Evolutionary conservation across 1,140 invertebrate genomes (phyloP), one percentile per base, ranked within the genome.

Genomic region (Drosophila pseudoobscura): DNA sequence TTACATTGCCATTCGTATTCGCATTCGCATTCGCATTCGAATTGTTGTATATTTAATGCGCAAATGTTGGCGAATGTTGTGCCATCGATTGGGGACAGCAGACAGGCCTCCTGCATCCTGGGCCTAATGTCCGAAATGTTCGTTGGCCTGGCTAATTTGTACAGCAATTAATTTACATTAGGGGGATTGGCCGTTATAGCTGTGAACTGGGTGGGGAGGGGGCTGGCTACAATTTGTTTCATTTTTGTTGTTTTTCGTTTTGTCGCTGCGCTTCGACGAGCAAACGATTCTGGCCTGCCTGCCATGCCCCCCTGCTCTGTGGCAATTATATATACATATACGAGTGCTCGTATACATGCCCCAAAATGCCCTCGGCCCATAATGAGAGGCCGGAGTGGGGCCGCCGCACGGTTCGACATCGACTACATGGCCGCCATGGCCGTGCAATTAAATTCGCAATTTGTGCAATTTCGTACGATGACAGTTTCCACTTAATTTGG

Each of bases 111-210:
- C 15, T 43, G 15, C 57, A 20, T 35, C 46, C 61, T 58, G 31
- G 41, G 56, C 55, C 66, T 72, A 80, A 76, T 80, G 80, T 68
- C 66, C 65, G 51, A 76, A 84, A 68, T 87, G 74, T 73, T 50
- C 75, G 58, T 52, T 57, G 61, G 63, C 57, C 76, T 70, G 82
- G 70, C 82, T 87, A 87, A 87, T 87, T 87, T 87, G 78, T 78
- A 77, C 83, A 64, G 82, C 82, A 87, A 87, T 87, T 87, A 87
- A 87, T 87, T 87, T 87, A 87, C 78, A 87, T 87, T 88, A 68
- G 44, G 6, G 47, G 50, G 17, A 6, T n/a, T 9, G 31, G 31
- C 8, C 8, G 31, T 9, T 35, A 3, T 3, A 35, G 9, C 31
- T 35, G 31, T 8, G 8, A 35, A 35, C 31, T 3, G 31, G 7